Evolutionary conservation across 2,113 vertebrate species (phyloP).

Genomic region (Pseudorectes ferrugineus): DNA sequence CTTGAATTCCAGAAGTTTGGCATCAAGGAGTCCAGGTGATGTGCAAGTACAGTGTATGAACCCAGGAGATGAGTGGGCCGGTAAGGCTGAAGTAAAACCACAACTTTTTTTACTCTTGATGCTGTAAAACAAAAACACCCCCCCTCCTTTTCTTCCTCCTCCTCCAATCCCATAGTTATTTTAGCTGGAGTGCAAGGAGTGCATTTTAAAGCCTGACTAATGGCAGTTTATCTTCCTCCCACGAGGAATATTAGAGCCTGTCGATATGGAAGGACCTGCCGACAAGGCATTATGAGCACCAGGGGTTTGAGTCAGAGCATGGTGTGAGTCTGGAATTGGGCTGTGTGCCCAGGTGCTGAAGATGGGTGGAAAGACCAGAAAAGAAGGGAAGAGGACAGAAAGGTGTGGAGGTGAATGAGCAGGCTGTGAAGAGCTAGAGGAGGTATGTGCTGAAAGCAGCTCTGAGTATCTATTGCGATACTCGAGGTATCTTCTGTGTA

Average conservation of each 20-base stretch:
- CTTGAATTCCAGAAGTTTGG: neutral
- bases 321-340: neutral
- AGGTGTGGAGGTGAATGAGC: neutral
- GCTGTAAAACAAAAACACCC: neutral
- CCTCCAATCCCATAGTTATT: neutral
- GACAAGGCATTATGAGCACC: neutral
- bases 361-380: neutral
- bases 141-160: neutral
- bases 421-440: neutral
- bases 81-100: neutral
- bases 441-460: neutral
- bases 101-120: neutral
- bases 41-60: neutral
- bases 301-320: neutral
- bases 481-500: accelerated
- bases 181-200: neutral
- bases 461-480: neutral
- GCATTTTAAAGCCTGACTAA: neutral
- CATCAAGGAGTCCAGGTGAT: neutral
- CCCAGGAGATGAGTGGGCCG: neutral
- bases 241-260: neutral
- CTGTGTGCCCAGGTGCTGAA: neutral
- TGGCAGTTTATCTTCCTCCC: neutral
- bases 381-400: neutral
- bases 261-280: neutral